phyloP scores from a whole-genome alignment of 2,113 vertebrate genomes.

The Clinocottus analis region DNA sequence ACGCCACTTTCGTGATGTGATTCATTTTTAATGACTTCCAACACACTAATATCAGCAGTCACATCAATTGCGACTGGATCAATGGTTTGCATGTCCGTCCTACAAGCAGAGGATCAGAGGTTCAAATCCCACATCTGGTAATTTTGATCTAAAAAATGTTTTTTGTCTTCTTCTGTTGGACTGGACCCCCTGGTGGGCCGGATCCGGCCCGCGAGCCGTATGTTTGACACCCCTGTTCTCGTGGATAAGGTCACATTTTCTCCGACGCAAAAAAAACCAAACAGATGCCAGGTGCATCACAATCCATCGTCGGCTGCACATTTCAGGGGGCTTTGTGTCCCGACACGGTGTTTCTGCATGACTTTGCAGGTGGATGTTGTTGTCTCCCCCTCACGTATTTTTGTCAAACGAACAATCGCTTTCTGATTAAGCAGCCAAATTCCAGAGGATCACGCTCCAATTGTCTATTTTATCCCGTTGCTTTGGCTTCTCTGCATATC shows the following conservation, averaged over 20 bases:
- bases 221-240: too few species aligned
- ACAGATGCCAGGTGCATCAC: conserved; percentile 68
- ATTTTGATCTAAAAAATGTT: too few species aligned
- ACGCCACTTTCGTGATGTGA: too few species aligned
- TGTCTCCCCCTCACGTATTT: conserved; percentile 63
- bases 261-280: conserved; percentile 59
- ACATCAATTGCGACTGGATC: too few species aligned
- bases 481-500: conserved; percentile 77
- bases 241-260: conserved; percentile 37
- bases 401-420: conserved; percentile 76
- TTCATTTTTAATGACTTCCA: too few species aligned
- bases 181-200: too few species aligned
- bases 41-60: too few species aligned
- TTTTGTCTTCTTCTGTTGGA: too few species aligned
- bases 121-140: too few species aligned
- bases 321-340: conserved; percentile 69
- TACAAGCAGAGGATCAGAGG: too few species aligned
- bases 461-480: conserved; percentile 80
- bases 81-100: too few species aligned
- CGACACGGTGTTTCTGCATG: conserved; percentile 73
- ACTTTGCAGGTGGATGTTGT: conserved; percentile 76
- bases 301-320: conserved; percentile 52
- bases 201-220: too few species aligned
- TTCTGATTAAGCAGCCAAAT: conserved; percentile 78
- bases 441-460: conserved; percentile 73